Base-by-base conservation (phyloP, 2,888 invertebrate species). In the Acleris emargana region DNA sequence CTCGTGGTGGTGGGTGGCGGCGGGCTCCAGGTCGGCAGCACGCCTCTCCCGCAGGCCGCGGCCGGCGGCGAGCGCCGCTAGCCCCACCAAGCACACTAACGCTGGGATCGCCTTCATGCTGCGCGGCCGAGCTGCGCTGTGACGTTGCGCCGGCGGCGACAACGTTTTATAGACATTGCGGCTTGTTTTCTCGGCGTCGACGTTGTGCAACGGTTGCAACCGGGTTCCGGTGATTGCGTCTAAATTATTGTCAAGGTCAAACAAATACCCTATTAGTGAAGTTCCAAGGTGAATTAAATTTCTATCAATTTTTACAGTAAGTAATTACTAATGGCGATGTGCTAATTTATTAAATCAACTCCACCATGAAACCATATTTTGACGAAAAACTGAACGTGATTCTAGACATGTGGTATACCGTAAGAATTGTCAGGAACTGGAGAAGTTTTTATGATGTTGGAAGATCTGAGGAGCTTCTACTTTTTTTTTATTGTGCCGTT, bases 1-100 rank as follows among this genome's bases (percentile, higher is more conserved):
- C 68, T 90, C 88, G 71, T 89, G 86, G 68, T 82, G 78, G 67
- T 73, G 64, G 1, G 87, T 79, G 11, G 94, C 94, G 0, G 94
- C 93, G 0, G 88, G 76, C 67, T 93, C 93, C 17, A 94, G 84
- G 76, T 94, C 94, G 1, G 86, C 88, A 54, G 86, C 88, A 11
- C 91, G 87, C 70, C 86, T 87, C 73, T 90, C 84, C 50, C 93
- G 84, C 52, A 94, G 69, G 64, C 84, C 79, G 45, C 87, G 78
- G 16, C 94, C 83, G 67, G 89, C 74, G 70, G 93, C 78, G 73
- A 94, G 68, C 76, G 91, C 84, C 76, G 88, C 76, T 76, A 93
- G 68, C 75, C 90, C 80, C 70, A 82, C 77, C 70, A 87, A 73
- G 69, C 82, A 83, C 86, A 82, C 75, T 74, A 87, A 70, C 54